Percentiles rank a stretch among this genome's conserved stretches.
Conservation (phyloP, 2,888 invertebrate genomes). For the Chrysopilus asiliformis region DNA sequence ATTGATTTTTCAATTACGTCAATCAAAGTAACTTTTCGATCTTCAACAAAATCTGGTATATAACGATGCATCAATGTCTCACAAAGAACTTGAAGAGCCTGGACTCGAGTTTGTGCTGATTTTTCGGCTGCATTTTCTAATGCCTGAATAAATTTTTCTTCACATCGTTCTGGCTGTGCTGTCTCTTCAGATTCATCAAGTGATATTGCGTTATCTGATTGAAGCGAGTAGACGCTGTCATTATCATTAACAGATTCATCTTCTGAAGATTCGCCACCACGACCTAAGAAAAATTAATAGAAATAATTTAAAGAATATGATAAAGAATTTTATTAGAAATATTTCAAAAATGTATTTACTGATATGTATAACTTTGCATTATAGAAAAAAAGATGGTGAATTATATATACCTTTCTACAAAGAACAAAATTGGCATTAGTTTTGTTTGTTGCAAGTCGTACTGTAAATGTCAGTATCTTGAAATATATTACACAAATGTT, state of each 20-base stretch:
- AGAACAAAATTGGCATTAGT: too few relatives aligned
- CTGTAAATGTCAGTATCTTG: too few relatives aligned
- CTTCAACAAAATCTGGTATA: conserved; percentile 59
- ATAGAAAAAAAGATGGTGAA: too few relatives aligned
- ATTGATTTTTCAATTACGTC: conserved; percentile 72
- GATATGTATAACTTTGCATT: too few relatives aligned
- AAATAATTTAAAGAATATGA: neutral
- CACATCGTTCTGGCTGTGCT: conserved; percentile 48
- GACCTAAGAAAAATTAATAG: conserved; percentile 23
- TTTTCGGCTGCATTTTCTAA: conserved; percentile 84
- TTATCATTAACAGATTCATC: conserved; percentile 71
- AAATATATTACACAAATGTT: too few relatives aligned
- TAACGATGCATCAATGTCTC: conserved; percentile 66
- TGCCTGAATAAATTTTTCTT: conserved; percentile 76
- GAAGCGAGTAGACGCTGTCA: conserved; percentile 63
- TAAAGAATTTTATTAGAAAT: too few relatives aligned
- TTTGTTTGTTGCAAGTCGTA: too few relatives aligned
- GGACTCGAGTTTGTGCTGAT: conserved; percentile 67
- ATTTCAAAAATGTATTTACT: too few relatives aligned
- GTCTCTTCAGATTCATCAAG: conserved; percentile 51
- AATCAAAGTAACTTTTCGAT: conserved; percentile 64
- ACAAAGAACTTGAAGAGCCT: conserved; percentile 55
- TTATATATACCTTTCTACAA: too few relatives aligned
- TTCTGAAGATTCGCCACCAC: conserved; percentile 50
- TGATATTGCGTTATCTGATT: conserved; percentile 51